Percentiles rank a stretch among this genome's conserved stretches.
Conservation (phyloP, 2,888 invertebrate genomes). For the Gonocerus acuteangulatus region DNA sequence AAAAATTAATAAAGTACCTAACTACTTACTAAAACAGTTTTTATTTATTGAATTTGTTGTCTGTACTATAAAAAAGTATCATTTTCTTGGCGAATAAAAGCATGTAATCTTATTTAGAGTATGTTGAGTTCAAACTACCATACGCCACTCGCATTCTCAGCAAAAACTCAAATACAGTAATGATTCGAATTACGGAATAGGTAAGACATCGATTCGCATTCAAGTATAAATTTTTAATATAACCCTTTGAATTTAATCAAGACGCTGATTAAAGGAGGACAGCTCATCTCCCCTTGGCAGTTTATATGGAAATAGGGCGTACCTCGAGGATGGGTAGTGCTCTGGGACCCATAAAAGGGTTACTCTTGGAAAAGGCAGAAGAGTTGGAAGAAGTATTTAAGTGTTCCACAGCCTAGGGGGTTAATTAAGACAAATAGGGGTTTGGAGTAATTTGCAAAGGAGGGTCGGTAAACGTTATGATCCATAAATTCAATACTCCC, state of each 20-base stretch:
- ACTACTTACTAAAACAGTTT: too few species aligned
- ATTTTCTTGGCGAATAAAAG: too few species aligned
- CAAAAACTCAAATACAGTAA: too few species aligned
- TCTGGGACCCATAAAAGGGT: slow-evolving; percentile 23
- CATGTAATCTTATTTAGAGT: too few species aligned
- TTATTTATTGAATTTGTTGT: too few species aligned
- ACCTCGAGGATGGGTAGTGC: background rate
- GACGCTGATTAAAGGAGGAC: slow-evolving; percentile 2
- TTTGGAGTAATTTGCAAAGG: slow-evolving; percentile 22
- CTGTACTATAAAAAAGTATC: too few species aligned
- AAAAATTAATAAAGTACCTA: too few species aligned
- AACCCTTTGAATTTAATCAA: slow-evolving; percentile 24
- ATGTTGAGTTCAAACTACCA: too few species aligned
- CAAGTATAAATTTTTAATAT: too few species aligned
- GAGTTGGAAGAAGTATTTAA: slow-evolving; percentile 30
- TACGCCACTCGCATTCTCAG: too few species aligned
- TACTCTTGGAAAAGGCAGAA: slow-evolving; percentile 5
- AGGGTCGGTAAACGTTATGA: slow-evolving; percentile 17
- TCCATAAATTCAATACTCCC: slow-evolving; percentile 29
- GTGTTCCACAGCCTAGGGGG: slow-evolving; percentile 24
- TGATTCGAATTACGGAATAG: too few species aligned
- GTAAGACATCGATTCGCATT: too few species aligned
- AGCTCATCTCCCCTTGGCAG: slow-evolving; percentile 6
- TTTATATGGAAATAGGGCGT: slow-evolving; percentile 14
- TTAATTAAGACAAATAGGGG: slow-evolving; percentile 36